Evolutionary conservation across 2,113 vertebrate species (phyloP).

Genomic region (Larimichthys polyactis): DNA sequence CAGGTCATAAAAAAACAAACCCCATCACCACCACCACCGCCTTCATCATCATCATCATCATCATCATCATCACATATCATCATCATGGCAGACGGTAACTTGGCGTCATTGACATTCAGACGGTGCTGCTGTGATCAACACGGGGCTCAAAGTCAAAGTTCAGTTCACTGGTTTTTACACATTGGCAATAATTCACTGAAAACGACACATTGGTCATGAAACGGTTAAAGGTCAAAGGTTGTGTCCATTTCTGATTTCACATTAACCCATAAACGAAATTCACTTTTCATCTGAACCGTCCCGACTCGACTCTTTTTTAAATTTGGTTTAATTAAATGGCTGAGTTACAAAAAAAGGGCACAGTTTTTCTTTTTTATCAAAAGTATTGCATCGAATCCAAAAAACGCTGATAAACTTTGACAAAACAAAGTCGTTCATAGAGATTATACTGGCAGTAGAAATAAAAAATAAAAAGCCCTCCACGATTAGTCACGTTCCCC

Average conservation of each 20-base stretch:
- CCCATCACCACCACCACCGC: conserved; percentile 32
- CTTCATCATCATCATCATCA: conserved; percentile 28
- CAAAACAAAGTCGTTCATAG: conserved; percentile 21
- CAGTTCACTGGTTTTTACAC: background rate
- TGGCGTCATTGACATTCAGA: conserved; percentile 55
- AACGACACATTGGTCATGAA: conserved; percentile 26
- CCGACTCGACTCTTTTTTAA: background rate
- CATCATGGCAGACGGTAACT: conserved; percentile 35
- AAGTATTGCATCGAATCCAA: conserved; percentile 74
- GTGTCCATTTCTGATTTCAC: conserved; percentile 7
- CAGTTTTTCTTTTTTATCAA: conserved; percentile 50
- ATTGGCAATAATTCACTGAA: conserved; percentile 23
- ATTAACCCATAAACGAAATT: background rate
- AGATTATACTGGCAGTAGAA: conserved; percentile 56
- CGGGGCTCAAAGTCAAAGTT: conserved; percentile 17
- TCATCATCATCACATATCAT: background rate
- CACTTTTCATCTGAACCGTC: background rate
- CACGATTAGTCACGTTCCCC: conserved; percentile 18
- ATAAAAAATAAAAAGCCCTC: conserved; percentile 20
- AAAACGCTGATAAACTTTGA: conserved; percentile 55
- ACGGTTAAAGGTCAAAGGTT: conserved; percentile 18
- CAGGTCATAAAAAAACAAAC: conserved; percentile 45
- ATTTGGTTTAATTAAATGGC: conserved; percentile 43
- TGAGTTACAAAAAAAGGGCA: conserved; percentile 59
- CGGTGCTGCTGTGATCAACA: conserved; percentile 30